Percentiles rank a stretch among this genome's conserved stretches.
Evolutionary conservation across 2,797 vertebrate genomes (phyloP).

Genomic region (Mormyrus hasselquistii): DNA sequence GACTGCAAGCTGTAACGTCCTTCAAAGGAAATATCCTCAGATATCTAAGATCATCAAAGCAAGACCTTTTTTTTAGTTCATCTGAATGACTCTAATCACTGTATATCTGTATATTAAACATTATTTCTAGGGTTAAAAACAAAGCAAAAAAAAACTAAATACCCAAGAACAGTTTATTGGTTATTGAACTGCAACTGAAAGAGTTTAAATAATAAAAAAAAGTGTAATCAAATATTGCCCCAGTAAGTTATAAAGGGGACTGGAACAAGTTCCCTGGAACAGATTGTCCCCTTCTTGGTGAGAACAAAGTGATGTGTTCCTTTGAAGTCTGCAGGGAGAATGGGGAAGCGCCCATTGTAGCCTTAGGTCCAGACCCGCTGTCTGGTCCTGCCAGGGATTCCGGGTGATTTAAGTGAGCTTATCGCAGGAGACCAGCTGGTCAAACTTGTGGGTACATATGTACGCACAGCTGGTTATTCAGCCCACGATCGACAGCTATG

Average conservation of each 20-base stretch:
- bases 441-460: neutral
- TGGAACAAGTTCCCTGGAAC: neutral
- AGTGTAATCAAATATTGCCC: neutral
- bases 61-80: neutral
- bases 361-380: neutral
- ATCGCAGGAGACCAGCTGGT: neutral
- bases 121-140: neutral
- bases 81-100: neutral
- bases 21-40: neutral
- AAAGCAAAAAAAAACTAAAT: neutral
- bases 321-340: neutral
- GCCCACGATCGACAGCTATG: neutral
- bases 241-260: neutral
- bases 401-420: neutral
- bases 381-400: neutral
- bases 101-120: neutral
- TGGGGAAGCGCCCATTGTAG: neutral
- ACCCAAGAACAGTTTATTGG: neutral
- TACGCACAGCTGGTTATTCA: neutral
- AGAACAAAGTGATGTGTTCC: neutral
- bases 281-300: neutral
- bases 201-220: neutral
- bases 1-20: neutral
- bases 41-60: neutral
- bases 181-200: neutral